These are phyloP conservation scores for Trinorchestia longiramus DNA, from an alignment of 1,140 invertebrate genomes.

Conservation along the genomic window DNA sequence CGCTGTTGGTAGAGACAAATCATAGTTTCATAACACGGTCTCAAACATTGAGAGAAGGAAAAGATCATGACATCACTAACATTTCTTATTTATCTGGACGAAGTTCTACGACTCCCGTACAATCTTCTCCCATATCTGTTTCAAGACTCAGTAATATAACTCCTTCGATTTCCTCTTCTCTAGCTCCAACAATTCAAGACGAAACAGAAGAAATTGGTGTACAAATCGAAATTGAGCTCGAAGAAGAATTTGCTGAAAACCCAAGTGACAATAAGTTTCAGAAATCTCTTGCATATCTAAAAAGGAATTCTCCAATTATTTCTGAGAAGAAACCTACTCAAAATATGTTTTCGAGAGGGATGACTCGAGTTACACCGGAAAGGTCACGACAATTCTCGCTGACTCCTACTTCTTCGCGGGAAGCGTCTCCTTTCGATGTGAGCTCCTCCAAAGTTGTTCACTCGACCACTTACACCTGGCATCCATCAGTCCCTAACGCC, in stretches of 20 bases:
- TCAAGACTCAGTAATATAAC: not conserved
- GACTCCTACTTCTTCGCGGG: not conserved
- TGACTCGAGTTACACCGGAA: not conserved
- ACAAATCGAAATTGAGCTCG: not conserved
- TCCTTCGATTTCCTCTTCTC: not conserved
- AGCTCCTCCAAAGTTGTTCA: not conserved
- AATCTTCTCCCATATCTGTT: not conserved
- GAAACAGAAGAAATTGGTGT: not conserved
- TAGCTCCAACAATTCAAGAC: not conserved
- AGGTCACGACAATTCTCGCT: not conserved
- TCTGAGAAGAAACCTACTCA: not conserved
- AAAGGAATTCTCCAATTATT: not conserved
- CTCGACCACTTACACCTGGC: constrained; percentile 1
- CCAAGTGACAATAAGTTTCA: not conserved
- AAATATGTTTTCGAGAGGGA: not conserved
- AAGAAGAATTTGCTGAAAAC: not conserved
- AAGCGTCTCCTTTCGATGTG: not conserved
- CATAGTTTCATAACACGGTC: not conserved
- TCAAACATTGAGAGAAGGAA: not conserved
- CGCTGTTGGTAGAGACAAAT: not conserved
- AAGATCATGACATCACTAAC: not conserved
- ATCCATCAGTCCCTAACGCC: constrained; percentile 21
- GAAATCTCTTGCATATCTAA: not conserved
- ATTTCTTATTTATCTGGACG: not conserved
- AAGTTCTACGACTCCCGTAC: not conserved